These are phyloP conservation scores for Nomada fabriciana DNA, from an alignment of 2,888 invertebrate genomes.

Conservation along the genomic window DNA sequence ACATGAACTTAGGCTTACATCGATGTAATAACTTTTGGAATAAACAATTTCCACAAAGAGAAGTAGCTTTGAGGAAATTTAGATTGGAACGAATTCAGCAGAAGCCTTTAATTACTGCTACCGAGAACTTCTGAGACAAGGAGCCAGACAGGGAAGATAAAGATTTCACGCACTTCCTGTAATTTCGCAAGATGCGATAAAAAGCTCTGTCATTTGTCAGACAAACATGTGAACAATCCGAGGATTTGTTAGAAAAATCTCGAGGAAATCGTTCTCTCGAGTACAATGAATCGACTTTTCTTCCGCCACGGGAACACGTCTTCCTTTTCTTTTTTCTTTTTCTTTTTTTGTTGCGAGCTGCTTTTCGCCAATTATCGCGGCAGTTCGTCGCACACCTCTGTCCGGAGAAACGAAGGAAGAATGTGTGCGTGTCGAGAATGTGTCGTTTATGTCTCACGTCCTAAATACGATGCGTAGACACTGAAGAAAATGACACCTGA, in stretches of 20 bases:
- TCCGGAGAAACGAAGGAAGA: conserved; percentile 45
- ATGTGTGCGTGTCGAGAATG: conserved; percentile 53
- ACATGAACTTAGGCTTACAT: too few species aligned
- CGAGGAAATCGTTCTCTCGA: conserved; percentile 5
- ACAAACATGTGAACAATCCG: conserved; percentile 4
- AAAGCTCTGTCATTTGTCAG: background rate
- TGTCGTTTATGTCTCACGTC: conserved; percentile 58
- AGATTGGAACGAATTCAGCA: background rate
- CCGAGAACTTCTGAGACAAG: background rate
- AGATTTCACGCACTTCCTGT: conserved; percentile 14
- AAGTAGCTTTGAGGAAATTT: background rate
- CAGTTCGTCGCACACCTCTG: conserved; percentile 33
- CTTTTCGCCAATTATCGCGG: conserved; percentile 46
- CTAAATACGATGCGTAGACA: conserved; percentile 63
- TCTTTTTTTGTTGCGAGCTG: background rate
- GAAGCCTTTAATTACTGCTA: background rate
- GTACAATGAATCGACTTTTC: conserved; percentile 52
- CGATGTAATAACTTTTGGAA: too few species aligned
- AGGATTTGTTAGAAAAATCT: conserved; percentile 17
- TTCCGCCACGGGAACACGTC: conserved; percentile 24
- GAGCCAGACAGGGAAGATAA: background rate
- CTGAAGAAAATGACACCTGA: conserved; percentile 52
- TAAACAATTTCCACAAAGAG: too few species aligned
- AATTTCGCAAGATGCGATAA: background rate
- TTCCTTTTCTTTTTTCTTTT: conserved; percentile 21